phyloP scores from a whole-genome alignment of 2,113 vertebrate species.

The Brachypodius melanocephalos region DNA sequence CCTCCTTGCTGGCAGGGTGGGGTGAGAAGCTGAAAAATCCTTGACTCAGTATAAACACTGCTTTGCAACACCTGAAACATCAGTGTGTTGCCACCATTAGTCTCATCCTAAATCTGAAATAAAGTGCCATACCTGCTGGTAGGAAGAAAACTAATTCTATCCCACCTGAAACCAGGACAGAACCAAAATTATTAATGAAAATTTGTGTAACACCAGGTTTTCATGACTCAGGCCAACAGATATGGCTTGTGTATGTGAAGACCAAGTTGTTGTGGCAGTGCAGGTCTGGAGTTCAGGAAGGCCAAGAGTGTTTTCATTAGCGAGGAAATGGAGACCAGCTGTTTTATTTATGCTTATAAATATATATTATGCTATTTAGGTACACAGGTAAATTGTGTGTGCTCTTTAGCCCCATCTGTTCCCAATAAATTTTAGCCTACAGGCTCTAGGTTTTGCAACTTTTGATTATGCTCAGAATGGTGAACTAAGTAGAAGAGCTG shows the following conservation, averaged over 20 bases:
- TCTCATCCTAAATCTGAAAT: not conserved
- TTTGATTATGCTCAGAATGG: not conserved
- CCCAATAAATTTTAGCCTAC: not conserved
- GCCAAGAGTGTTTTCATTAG: constrained; percentile 12
- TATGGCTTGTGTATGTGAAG: not conserved
- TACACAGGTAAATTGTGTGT: not conserved
- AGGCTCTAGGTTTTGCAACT: not conserved
- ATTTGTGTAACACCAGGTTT: not conserved
- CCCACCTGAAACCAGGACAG: not conserved
- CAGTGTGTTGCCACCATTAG: not conserved
- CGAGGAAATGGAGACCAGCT: not conserved
- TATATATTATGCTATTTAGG: not conserved
- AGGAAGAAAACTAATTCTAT: not conserved
- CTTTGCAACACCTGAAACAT: not conserved
- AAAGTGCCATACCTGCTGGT: not conserved
- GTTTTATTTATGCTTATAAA: not conserved
- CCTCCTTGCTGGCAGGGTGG: no score
- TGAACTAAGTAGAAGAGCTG: not conserved
- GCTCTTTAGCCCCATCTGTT: constrained; percentile 4
- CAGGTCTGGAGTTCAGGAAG: not conserved
- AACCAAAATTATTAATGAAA: not conserved
- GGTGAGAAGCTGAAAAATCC: not conserved
- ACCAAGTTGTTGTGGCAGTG: not conserved
- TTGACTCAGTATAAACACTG: not conserved
- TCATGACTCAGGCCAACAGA: not conserved